Conservation (phyloP, 1,140 invertebrate genomes). For the Oryctes rhinoceros region DNA sequence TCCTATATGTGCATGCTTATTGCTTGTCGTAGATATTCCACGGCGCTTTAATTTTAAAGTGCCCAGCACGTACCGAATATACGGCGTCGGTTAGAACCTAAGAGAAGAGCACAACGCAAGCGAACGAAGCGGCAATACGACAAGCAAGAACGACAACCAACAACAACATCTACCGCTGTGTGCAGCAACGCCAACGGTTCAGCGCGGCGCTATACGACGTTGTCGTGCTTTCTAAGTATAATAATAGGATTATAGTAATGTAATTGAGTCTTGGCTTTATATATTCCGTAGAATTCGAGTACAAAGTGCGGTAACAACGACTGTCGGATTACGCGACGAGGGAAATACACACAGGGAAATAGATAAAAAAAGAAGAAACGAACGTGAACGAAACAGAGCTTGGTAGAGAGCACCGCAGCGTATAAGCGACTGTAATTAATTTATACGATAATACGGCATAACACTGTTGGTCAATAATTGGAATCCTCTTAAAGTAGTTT, state of each 20-base stretch:
- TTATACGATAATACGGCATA: background rate
- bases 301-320: slow-evolving; percentile 13
- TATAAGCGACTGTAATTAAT: background rate
- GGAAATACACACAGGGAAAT: background rate
- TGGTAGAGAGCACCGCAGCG: background rate
- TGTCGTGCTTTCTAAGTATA: slow-evolving; percentile 2
- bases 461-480: background rate
- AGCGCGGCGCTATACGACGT: background rate
- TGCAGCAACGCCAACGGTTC: background rate
- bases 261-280: slow-evolving; percentile 22
- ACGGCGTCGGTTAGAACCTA: background rate
- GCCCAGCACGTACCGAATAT: background rate
- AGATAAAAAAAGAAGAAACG: background rate
- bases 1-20: background rate
- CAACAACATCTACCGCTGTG: background rate
- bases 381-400: background rate
- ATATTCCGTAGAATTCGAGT: slow-evolving; percentile 16
- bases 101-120: too few species aligned
- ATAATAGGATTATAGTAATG: slow-evolving; percentile 22
- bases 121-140: background rate
- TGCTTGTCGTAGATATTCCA: background rate
- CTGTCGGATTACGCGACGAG: slow-evolving; percentile 8
- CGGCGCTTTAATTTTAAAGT: slow-evolving; percentile 2
- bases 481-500: slow-evolving; percentile 9
- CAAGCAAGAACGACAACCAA: slow-evolving; percentile 1